Percentiles rank a stretch among this genome's conserved stretches.
These are phyloP conservation scores for Belgica antarctica DNA, from an alignment of 2,888 invertebrate species.

Conservation along the genomic window DNA sequence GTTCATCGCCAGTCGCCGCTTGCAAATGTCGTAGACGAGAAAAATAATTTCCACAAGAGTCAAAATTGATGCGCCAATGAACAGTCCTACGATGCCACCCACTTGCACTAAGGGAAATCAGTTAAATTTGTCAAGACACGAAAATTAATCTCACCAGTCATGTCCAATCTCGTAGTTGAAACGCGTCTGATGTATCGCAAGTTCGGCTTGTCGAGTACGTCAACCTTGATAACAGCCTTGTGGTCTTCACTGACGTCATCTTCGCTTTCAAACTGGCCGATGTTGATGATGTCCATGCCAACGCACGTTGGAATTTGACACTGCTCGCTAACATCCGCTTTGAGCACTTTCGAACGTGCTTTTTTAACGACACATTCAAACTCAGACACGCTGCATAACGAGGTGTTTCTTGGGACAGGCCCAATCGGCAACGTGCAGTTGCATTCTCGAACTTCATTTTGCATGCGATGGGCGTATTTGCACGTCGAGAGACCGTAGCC, in stretches of 20 bases:
- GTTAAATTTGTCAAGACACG: background rate
- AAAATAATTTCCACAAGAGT: conserved; percentile 45
- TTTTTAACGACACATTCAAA: background rate
- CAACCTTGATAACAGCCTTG: conserved; percentile 36
- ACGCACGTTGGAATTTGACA: conserved; percentile 45
- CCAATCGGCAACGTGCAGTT: conserved; percentile 30
- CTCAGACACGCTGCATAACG: background rate
- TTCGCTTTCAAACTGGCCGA: conserved; percentile 24
- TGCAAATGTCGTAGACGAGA: background rate
- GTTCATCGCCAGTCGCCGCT: too few relatives aligned
- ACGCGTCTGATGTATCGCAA: conserved; percentile 45
- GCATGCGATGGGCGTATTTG: background rate
- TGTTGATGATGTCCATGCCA: conserved; percentile 44
- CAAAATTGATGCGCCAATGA: conserved; percentile 46
- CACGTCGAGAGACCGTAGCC: conserved; percentile 21
- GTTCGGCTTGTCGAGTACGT: conserved; percentile 44
- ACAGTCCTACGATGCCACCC: conserved; percentile 46
- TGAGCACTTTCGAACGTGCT: background rate
- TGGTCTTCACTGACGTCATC: background rate
- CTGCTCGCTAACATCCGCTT: background rate
- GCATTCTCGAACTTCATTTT: background rate
- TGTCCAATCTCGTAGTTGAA: conserved; percentile 44
- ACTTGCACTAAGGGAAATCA: conserved; percentile 44
- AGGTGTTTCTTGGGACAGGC: background rate
- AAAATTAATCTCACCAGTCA: conserved; percentile 45